Base-by-base conservation (phyloP, 2,797 vertebrate genomes). In the Cyclopterus lumpus region DNA sequence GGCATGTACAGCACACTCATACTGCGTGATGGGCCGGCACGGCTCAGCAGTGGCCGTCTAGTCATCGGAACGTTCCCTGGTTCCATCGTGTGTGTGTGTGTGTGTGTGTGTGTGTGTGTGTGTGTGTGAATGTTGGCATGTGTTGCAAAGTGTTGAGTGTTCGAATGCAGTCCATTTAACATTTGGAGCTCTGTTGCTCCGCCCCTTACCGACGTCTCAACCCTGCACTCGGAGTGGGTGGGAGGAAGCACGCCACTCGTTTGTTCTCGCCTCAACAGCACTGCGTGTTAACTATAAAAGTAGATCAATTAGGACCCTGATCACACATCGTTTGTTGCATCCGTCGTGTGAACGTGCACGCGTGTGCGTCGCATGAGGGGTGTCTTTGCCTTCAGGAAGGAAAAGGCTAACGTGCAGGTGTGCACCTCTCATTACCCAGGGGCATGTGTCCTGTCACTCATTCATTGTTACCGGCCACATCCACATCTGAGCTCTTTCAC, bases 381-480 rank as follows among this genome's bases (percentile, higher is more conserved):
- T 74, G 46, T 75, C 42, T n/a, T 67, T 20, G 60, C 68, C 76
- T 80, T 79, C 66, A 76, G 48, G 78, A 73, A 77, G 54, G 46
- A 83, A 77, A 28, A 82, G 77, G 80, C 73, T 82, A 83, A 89
- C 78, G 85, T 85, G 79, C 84, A 89, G 90, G 88, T 88, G 82
- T 82, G 89, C 86, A 88, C 90, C 81, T 84, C 88, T 95, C 91
- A 90, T 93, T 93, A 93, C 84, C 81, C 72, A 86, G 81, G 90
- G 87, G 82, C 91, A 90, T 94, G 90, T 90, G 90, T 74, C 82
- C 90, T 92, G 92, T 92, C 92, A 93, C 80, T 93, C 93, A 91
- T 84, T 88, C 82, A 85, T 87, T 89, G 87, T 91, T 89, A 82
- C 80, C 62, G 83, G 64, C 78, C 62, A 68, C 83, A n/a, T 85